phyloP scores from a whole-genome alignment of 2,888 invertebrate genomes.

The Rhagophthalmus giganteus region DNA sequence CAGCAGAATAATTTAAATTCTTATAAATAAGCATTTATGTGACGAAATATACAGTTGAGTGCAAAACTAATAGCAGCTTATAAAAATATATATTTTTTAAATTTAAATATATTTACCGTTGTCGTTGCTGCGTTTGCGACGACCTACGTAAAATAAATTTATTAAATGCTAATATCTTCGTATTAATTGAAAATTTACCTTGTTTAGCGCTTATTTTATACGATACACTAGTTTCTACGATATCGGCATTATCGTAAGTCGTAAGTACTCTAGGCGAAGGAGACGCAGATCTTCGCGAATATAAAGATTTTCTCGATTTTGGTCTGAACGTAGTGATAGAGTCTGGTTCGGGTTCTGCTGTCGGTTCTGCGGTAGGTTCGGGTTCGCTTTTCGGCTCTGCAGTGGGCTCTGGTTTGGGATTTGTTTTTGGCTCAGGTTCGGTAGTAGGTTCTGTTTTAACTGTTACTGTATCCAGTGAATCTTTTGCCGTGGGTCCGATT shows the following conservation, averaged over 20 bases:
- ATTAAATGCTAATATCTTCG: too few species aligned
- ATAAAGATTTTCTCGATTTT: conserved; percentile 47
- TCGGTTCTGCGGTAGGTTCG: conserved; percentile 42
- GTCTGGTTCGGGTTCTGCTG: conserved; percentile 39
- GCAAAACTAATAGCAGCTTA: conserved; percentile 5
- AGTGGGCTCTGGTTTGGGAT: conserved; percentile 45
- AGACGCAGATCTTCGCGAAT: conserved; percentile 49
- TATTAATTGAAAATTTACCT: conserved; percentile 52
- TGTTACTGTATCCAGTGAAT: conserved; percentile 36
- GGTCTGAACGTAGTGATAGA: conserved; percentile 39
- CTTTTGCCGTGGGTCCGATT: conserved; percentile 52
- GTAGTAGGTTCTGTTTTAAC: conserved; percentile 50
- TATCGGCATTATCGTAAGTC: conserved; percentile 58
- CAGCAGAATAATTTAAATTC: neutral
- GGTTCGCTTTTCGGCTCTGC: conserved; percentile 51
- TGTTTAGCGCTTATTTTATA: conserved; percentile 72
- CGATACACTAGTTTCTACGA: conserved; percentile 78
- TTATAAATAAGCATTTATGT: too few species aligned
- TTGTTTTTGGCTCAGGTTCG: conserved; percentile 51
- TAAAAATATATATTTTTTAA: neutral
- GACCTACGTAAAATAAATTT: conserved; percentile 29
- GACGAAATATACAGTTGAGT: too few species aligned
- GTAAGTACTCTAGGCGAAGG: conserved; percentile 37
- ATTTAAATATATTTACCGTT: conserved; percentile 18
- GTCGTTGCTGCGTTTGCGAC: conserved; percentile 29